Base-by-base conservation (phyloP, 30 jellyfish, hydroid and myxozoan species). In the Rhopilema esculentum region DNA sequence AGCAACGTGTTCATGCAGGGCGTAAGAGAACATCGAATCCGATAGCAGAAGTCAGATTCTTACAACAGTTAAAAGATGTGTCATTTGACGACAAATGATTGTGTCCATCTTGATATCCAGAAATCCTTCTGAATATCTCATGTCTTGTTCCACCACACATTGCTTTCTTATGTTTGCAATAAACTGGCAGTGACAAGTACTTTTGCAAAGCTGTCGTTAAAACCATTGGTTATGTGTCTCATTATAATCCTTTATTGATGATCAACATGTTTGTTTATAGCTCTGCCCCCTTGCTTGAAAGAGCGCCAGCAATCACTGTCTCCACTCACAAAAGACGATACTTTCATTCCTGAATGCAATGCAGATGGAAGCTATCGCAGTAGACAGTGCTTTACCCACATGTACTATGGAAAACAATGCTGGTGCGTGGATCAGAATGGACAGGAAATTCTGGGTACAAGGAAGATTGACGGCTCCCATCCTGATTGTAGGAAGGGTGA, bases 391-490 rank as follows among this genome's bases (percentile, higher is more conserved):
- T 95, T 95, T 62, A 89, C 97, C 16, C 99, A 95, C 57, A 70
- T 95, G 89, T 90, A 83, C 66, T 95, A 95, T 69, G 99, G 99
- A 15, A 95, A 95, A 31, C 99, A 95, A 62, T 95, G 99, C 80
- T 95, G 99, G 99, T 95, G 99, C 63, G 99, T 95, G 1, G 99
- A 95, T 64, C 93, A 90, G 72, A 79, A 69, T 72, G 99, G 99
- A 0, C 97, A 88, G 68, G 99, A 95, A 85, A 85, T 95, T 69
- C 97, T 95, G 49, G 99, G 99, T 8, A 95, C 99, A 0, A 86
- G 99, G 76, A 90, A 94, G 79, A 90, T 95, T 20, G 99, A 95
- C 72, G 99, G 99, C 20, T 95, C 99, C 1, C 99, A 95, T 61
- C 99, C 99, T 0, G 99, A 95, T 52, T 95, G 99, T 91, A 81